A percentile compares a stretch with the other conserved stretches of the same genome.
These are phyloP conservation scores for Temnothorax ravouxi DNA, from an alignment of 2,888 invertebrate species.

Conservation along the genomic window DNA sequence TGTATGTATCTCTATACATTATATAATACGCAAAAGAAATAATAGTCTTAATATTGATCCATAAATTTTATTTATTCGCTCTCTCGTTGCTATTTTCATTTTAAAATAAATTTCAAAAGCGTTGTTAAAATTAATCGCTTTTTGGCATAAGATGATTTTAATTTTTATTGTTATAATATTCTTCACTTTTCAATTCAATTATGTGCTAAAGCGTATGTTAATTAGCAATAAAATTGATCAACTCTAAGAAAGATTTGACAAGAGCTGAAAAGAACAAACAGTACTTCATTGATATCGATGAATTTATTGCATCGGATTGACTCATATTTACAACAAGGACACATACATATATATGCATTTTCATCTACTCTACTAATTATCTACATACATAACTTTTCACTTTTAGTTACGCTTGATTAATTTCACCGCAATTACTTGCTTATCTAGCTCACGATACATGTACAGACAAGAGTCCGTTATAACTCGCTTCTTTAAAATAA, in stretches of 20 bases:
- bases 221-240: not conserved
- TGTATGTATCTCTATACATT: not conserved
- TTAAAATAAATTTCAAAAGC: not conserved
- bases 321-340: slow-evolving; percentile 85
- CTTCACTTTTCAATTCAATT: not conserved
- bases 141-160: not conserved
- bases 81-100: not conserved
- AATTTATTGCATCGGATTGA: slow-evolving; percentile 85
- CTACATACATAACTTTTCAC: slow-evolving; percentile 82
- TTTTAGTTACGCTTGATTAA: slow-evolving; percentile 73
- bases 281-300: slow-evolving; percentile 71
- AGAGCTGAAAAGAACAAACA: slow-evolving; percentile 20
- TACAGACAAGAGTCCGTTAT: slow-evolving; percentile 9
- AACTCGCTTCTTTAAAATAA: slow-evolving; percentile 31
- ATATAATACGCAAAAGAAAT: not conserved
- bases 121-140: not conserved
- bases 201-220: not conserved
- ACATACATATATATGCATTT: slow-evolving; percentile 85
- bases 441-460: slow-evolving; percentile 67
- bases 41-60: not conserved
- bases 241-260: not conserved
- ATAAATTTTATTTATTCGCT: not conserved
- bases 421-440: slow-evolving; percentile 67
- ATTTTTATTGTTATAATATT: not conserved
- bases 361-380: slow-evolving; percentile 83